Evolutionary conservation across 2,888 invertebrate genomes (phyloP).

Genomic region (Drosophila neonasuta): DNA sequence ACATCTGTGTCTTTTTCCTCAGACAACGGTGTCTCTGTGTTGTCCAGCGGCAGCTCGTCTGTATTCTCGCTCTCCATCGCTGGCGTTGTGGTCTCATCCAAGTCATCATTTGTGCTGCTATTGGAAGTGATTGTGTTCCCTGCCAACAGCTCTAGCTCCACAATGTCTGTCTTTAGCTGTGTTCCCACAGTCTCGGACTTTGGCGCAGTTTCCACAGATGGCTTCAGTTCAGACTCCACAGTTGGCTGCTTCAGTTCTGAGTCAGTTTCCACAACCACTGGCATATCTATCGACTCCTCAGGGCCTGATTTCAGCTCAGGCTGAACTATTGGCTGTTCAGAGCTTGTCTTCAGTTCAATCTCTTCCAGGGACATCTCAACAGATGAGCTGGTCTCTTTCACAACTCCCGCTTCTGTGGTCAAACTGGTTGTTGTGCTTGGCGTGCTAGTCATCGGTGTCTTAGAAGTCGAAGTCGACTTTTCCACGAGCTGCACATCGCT

Average conservation of each 20-base stretch:
- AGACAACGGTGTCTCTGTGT: background rate
- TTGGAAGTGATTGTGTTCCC: slow-evolving; percentile 13
- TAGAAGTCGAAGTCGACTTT: background rate
- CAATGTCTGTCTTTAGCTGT: background rate
- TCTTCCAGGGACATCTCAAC: background rate
- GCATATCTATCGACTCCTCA: background rate
- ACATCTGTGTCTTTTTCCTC: background rate
- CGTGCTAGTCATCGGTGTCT: background rate
- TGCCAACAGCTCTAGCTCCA: background rate
- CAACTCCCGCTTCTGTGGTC: background rate
- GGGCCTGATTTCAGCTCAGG: background rate
- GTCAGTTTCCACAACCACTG: background rate
- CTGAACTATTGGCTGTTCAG: background rate
- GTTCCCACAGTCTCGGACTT: background rate
- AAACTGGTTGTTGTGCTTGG: slow-evolving; percentile 8
- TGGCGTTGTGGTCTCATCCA: slow-evolving; percentile 3
- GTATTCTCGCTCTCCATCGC: background rate
- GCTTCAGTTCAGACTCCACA: background rate
- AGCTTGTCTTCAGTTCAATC: background rate
- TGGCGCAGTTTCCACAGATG: no score
- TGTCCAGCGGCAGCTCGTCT: background rate
- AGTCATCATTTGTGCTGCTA: slow-evolving; percentile 5
- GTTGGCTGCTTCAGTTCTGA: background rate
- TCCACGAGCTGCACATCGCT: background rate
- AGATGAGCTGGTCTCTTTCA: background rate